These are phyloP conservation scores for Agrochola lychnidis DNA, from an alignment of 2,888 invertebrate genomes.

Conservation along the genomic window DNA sequence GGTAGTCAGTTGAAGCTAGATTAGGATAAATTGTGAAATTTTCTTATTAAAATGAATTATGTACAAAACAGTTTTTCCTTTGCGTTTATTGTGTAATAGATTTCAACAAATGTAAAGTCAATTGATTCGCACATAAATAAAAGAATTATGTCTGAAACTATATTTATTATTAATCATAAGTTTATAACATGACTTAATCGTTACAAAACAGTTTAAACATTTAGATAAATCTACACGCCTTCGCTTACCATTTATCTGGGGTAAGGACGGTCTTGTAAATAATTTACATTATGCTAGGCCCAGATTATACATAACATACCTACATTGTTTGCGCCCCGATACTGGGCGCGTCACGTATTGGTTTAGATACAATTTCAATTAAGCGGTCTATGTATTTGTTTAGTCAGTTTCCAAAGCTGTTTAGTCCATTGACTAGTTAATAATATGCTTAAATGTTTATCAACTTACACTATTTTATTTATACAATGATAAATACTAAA, in stretches of 20 bases:
- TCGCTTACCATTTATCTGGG: constrained; percentile 87
- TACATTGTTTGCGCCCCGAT: constrained; percentile 46
- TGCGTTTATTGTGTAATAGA: constrained; percentile 16
- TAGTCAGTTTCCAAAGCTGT: constrained; percentile 71
- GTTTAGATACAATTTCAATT: constrained; percentile 65
- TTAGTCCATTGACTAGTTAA: constrained; percentile 83
- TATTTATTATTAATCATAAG: constrained; percentile 90
- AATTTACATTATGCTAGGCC: constrained; percentile 89
- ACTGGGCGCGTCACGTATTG: constrained; percentile 48
- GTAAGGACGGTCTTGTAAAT: constrained; percentile 89
- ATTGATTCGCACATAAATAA: constrained; percentile 58
- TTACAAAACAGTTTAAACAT: constrained; percentile 89
- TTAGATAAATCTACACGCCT: constrained; percentile 86
- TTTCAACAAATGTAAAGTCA: constrained; percentile 26
- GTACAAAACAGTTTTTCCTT: constrained; percentile 45
- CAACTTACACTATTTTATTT: constrained; percentile 75
- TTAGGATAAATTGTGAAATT: constrained; percentile 55
- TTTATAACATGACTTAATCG: constrained; percentile 90
- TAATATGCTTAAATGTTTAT: constrained; percentile 72
- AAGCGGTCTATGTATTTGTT: constrained; percentile 69
- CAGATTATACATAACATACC: constrained; percentile 77
- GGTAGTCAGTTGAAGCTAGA: constrained; percentile 48
- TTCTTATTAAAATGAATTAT: constrained; percentile 51
- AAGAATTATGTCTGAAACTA: constrained; percentile 85
- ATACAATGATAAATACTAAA: constrained; percentile 76